Conservation (phyloP, 2,888 invertebrate genomes). For the Zygaena filipendulae region DNA sequence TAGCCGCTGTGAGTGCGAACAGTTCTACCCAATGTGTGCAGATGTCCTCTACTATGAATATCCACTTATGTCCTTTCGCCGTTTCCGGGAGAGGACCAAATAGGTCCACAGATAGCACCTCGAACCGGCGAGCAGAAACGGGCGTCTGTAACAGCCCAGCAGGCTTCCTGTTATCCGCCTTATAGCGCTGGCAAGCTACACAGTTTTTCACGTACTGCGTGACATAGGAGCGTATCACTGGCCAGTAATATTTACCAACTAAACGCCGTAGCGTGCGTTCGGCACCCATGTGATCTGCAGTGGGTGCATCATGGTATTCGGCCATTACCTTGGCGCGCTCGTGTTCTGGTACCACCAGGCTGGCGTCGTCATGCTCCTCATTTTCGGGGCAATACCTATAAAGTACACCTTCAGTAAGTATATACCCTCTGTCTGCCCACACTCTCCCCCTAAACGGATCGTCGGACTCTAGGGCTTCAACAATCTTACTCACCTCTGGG, state of each 20-base stretch:
- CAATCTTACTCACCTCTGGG: conserved; percentile 8
- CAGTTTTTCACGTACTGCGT: conserved; percentile 13
- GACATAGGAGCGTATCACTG: conserved; percentile 16
- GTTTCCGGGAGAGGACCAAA: conserved; percentile 20
- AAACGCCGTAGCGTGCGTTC: conserved; percentile 26
- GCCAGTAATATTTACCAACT: conserved; percentile 24
- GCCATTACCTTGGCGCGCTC: conserved; percentile 12
- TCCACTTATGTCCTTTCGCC: conserved; percentile 16
- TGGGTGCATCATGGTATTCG: conserved; percentile 17
- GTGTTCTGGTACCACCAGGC: conserved; percentile 17
- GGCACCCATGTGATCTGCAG: conserved; percentile 20
- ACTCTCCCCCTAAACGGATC: conserved; percentile 1
- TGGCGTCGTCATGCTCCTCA: conserved; percentile 19
- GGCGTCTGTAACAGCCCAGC: conserved; percentile 13
- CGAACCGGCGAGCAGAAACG: conserved; percentile 9
- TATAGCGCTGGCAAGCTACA: conserved; percentile 14
- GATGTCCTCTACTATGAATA: conserved; percentile 20
- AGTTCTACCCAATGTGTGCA: conserved; percentile 21
- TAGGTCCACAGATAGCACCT: conserved; percentile 14
- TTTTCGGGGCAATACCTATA: conserved; percentile 19
- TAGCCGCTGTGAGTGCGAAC: conserved; percentile 17
- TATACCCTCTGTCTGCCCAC: conserved; percentile 19
- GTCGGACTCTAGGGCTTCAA: conserved; percentile 11
- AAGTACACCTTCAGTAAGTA: conserved; percentile 19
- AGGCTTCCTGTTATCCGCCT: conserved; percentile 13